Conservation (phyloP, 2,113 vertebrate species). For the Corydoras sp. region DNA sequence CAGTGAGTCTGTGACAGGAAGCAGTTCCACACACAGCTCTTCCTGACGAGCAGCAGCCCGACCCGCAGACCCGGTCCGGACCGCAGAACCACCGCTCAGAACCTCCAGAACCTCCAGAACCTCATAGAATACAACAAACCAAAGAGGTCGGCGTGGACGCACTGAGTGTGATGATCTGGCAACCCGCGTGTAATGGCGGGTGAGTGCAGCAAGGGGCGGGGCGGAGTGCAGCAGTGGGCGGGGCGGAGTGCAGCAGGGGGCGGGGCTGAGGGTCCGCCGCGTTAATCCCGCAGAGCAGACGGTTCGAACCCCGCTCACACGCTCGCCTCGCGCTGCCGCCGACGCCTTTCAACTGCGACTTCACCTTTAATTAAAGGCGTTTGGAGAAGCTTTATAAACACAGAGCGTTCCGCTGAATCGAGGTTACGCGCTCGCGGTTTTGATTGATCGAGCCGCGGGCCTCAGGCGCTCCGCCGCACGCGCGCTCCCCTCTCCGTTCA, state of each 20-base stretch:
- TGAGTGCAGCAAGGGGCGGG: constrained; percentile 9
- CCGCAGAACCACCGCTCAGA: too few species aligned
- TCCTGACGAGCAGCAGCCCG: too few species aligned
- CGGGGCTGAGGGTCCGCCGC: constrained; percentile 35
- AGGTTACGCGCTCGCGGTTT: background rate
- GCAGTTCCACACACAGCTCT: too few species aligned
- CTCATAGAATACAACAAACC: too few species aligned
- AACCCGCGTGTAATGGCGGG: background rate
- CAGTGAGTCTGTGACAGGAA: too few species aligned
- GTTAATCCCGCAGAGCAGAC: constrained; percentile 1
- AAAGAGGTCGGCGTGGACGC: too few species aligned
- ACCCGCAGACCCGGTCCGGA: too few species aligned
- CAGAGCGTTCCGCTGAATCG: background rate
- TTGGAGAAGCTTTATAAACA: background rate
- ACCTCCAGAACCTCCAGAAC: too few species aligned
- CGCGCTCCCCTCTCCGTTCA: background rate
- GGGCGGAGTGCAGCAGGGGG: constrained; percentile 22
- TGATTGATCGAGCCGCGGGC: background rate
- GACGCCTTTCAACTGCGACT: background rate
- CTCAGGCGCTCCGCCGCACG: background rate
- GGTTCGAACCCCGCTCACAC: background rate
- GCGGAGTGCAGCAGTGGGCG: constrained; percentile 6
- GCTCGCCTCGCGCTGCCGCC: background rate
- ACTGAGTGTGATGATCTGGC: background rate
- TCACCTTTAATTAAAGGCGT: too few species aligned